Evolutionary conservation across 1,140 invertebrate species (phyloP), one percentile per base, ranked within the genome.

Genomic region (Coboldia fuscipes): DNA sequence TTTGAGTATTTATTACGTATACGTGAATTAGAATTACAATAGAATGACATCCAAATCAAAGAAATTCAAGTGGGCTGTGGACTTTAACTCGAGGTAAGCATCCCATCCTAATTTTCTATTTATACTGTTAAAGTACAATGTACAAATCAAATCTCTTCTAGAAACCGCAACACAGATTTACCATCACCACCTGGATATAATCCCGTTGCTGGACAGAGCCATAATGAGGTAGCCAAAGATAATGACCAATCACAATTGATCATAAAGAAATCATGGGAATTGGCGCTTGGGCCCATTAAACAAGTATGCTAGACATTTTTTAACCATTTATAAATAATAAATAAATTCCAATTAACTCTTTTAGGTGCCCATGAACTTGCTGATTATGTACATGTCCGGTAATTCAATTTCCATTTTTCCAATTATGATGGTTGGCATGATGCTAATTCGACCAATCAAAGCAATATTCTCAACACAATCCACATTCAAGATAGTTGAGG

Each of bases 401-500:
- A 97, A 90, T 58, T 93, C 92, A 1, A 97, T 98, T 46, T 97
- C 90, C 1, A 97, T 99, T 42, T 97, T 99, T 49, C 94, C 94
- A 2, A 97, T 99, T n/a, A 98, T 99, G 94, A 98, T 99, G 93
- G 88, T 98, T 14, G 89, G 89, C 23, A 98, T 98, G 94, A 70
- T 97, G 51, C 82, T 97, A 40, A 78, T 97, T 38, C 64, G 89
- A 42, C 92, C 92, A 12, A 75, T 98, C 3, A 93, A 97, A 60
- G 88, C 92, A 7, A 62, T 98, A 14, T 88, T 96, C 50, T 65
- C 83, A 2, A 76, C 88, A 35, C 79, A 86, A 50, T 72, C 76
- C 40, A 88, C 88, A 30, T 97, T 97, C 46, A 93, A 93, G 61
- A 76, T 88, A 59, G 86, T 96, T 37, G 89, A 96, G 64, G 89